Evolutionary conservation across 2,113 vertebrate genomes (phyloP), one percentile per base, ranked within the genome.

Genomic region (Callipepla squamata): DNA sequence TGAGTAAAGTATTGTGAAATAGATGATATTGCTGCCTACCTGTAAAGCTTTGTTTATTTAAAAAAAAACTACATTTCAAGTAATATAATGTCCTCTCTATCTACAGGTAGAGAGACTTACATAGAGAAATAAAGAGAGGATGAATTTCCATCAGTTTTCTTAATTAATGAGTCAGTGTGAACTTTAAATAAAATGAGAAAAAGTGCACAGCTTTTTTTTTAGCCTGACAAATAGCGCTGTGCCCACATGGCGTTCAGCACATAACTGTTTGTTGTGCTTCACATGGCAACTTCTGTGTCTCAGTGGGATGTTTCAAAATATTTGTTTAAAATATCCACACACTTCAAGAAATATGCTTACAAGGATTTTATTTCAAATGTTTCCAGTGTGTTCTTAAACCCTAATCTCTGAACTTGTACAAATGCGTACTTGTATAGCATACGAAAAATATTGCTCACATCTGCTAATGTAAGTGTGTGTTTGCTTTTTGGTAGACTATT

Each of bases 11-110:
- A 5, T 50, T 81, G 69, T 1, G 40, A 76, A 89, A 73, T 73
- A 32, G 21, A 8, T 79, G 51, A 36, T 12, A 2, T 50, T 3
- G 0, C 67, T 58, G 45, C 75, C 34, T 58, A 36, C 65, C 30
- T 59, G 23, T 25, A 69, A 74, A 55, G 5, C 11, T 59, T 53
- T n/a, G 22, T 74, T 92, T 59, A 32, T 81, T 79, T 73, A 30
- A 57, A 73, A 92, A 57, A 73, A 92, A 79, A 72, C 23, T 66
- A 8, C 10, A 19, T 90, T 95, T 58, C 42, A 47, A 69, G 58
- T 66, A 0, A 74, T 72, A 72, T 62, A n/a, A 20, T 2, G 0
- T 3, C 18, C 21, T 65, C 7, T 38, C 4, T 50, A 5, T 58
- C 44, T 79, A 32, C 45, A 51, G 48, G 16, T 44, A 21, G 30